Evolutionary conservation across 1,140 invertebrate genomes (phyloP), one percentile per base, ranked within the genome.

Genomic region (Hypsibius dujardini): DNA sequence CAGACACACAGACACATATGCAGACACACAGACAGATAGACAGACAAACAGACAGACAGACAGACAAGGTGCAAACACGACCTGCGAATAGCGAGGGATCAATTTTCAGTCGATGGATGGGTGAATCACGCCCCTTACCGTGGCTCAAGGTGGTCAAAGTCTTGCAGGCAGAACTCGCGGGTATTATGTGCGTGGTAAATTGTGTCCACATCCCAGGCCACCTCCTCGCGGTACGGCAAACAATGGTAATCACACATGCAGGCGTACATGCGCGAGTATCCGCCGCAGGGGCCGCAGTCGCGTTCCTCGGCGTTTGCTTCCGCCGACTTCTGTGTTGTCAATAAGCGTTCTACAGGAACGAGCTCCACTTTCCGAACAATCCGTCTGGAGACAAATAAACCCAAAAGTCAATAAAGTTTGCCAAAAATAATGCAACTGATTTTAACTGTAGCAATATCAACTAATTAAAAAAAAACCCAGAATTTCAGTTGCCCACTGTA

Each of bases 141-240:
- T 79, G 87, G 87, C 82, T 93, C 90, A 74, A 96, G 83, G 82
- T 96, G 92, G 82, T 96, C 92, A 80, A 96, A 96, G 81, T 96
- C 92, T 80, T 88, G 86, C 74, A 96, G 84, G 80, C 89, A 89
- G 71, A 96, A 81, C 79, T 94, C 89, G 76, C 89, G 84, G 46
- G 90, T 91, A 77, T 95, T 90, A 76, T 95, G 90, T 12, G 91
- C 91, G 72, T 92, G 82, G 81, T 95, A 95, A 76, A 96, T 95
- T 56, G 91, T 95, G 80, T 95, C 92, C 71, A 96, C 89, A 80
- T 96, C 92, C 92, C 92, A 95, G 67, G 90, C 89, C 42, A 96
- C 92, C 83, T 96, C 92, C 76, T 94, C 92, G 83, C 87, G 83
- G 79, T 92, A 94, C 42, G 90, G 88, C 73, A 93, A 85, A 76